Evolutionary conservation across 2,888 invertebrate genomes (phyloP).

Genomic region (Odiellus spinosus): DNA sequence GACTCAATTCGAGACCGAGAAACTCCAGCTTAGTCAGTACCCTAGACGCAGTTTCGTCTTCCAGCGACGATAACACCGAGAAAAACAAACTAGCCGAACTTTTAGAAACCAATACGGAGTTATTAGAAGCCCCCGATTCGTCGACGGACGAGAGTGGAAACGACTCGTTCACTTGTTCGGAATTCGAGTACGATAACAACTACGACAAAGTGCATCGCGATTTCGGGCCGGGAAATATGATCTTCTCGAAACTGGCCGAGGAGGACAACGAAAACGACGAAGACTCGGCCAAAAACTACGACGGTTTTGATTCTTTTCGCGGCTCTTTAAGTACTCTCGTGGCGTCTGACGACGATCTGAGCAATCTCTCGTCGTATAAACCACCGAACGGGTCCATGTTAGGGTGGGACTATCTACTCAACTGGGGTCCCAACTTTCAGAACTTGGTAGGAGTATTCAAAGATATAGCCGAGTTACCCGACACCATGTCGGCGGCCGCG

Average conservation of each 20-base stretch:
- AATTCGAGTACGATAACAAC: conserved; percentile 79
- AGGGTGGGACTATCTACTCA: conserved; percentile 84
- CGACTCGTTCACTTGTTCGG: conserved; percentile 91
- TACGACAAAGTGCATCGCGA: conserved; percentile 29
- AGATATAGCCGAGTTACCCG: conserved; percentile 87
- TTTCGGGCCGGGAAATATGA: conserved; percentile 38
- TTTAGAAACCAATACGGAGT: conserved; percentile 27
- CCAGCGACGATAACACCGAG: conserved; percentile 24
- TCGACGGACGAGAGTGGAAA: conserved; percentile 28
- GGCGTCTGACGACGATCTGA: conserved; percentile 80
- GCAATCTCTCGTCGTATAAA: conserved; percentile 64
- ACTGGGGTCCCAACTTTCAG: conserved; percentile 93
- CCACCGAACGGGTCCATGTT: conserved; percentile 57
- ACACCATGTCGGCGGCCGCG: conserved; percentile 28
- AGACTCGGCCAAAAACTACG: conserved; percentile 41
- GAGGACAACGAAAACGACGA: conserved; percentile 26
- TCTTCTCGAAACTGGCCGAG: conserved; percentile 38
- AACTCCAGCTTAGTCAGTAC: conserved; percentile 82
- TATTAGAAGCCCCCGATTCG: conserved; percentile 27
- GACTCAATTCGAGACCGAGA: conserved; percentile 68
- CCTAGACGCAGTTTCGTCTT: conserved; percentile 82
- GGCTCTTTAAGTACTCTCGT: conserved; percentile 85
- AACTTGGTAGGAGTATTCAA: conserved; percentile 88
- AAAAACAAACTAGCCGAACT: conserved; percentile 26
- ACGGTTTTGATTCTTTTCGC: conserved; percentile 82